Conservation (phyloP, 1,140 invertebrate genomes). For the Drosophila prosaltans region DNA sequence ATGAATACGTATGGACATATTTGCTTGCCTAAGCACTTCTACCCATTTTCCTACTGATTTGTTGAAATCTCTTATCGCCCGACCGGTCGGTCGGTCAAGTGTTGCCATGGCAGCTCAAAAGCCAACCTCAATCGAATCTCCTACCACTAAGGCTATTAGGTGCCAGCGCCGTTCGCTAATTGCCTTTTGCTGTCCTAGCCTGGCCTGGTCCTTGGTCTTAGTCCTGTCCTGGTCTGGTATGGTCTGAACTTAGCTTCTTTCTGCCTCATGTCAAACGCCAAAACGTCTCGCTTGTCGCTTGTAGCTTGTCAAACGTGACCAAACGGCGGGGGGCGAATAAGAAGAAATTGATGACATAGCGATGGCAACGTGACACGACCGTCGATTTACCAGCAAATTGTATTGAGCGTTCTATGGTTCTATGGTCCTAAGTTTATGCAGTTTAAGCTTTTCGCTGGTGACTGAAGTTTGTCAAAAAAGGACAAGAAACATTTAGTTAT, state of each 20-base stretch:
- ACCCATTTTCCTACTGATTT: conserved; percentile 59
- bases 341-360: conserved; percentile 2
- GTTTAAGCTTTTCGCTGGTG: neutral
- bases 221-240: neutral
- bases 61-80: conserved; percentile 76
- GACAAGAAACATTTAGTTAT: neutral
- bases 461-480: neutral
- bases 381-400: neutral
- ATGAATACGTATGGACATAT: conserved; percentile 58
- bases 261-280: conserved; percentile 60
- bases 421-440: no score
- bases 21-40: conserved; percentile 79
- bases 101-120: conserved; percentile 67
- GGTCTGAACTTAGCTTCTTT: neutral
- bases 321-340: neutral
- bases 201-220: conserved; percentile 23
- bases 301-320: conserved; percentile 63
- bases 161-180: conserved; percentile 64
- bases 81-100: conserved; percentile 48
- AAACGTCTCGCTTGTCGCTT: conserved; percentile 39
- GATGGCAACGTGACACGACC: conserved; percentile 23
- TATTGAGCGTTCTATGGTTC: no score
- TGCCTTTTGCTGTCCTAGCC: conserved; percentile 51
- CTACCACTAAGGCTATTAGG: conserved; percentile 44
- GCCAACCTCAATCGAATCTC: conserved; percentile 28